A percentile compares a stretch with the other conserved stretches of the same genome.
phyloP scores from a whole-genome alignment of 2,113 vertebrate species.

The Halichoeres trimaculatus region DNA sequence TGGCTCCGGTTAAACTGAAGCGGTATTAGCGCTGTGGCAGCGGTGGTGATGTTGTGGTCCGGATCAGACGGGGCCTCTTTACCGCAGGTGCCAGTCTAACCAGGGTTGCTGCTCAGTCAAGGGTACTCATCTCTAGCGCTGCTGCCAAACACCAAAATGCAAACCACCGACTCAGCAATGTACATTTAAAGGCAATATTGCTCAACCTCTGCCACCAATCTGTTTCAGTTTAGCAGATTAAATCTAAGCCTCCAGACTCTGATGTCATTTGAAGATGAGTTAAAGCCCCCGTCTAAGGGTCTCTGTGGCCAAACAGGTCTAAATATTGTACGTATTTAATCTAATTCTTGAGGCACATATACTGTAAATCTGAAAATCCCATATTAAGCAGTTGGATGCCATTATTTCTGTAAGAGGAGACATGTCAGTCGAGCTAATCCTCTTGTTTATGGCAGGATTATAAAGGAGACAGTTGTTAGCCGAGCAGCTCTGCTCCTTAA shows the following conservation, averaged over 20 bases:
- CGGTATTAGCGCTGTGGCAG: constrained; percentile 42
- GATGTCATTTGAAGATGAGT: constrained; percentile 48
- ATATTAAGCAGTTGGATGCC: constrained; percentile 38
- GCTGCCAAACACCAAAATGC: constrained; percentile 43
- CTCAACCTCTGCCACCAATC: constrained; percentile 55
- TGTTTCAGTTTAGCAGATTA: constrained; percentile 68
- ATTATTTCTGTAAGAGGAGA: constrained; percentile 41
- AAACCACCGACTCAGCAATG: constrained; percentile 43
- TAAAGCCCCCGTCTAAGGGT: constrained; percentile 31
- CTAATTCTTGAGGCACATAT: constrained; percentile 45
- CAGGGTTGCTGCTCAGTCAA: constrained; percentile 50
- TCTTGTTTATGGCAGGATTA: constrained; percentile 49
- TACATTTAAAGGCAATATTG: constrained; percentile 50
- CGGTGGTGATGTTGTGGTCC: constrained; percentile 63
- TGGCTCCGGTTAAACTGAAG: constrained; percentile 52
- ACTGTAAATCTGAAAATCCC: constrained; percentile 50
- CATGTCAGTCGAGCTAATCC: constrained; percentile 29
- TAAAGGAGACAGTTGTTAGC: constrained; percentile 1
- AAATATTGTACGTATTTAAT: constrained; percentile 41
- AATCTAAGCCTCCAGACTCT: constrained; percentile 41
- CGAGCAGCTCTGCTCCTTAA: constrained; percentile 30
- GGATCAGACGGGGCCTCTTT: constrained; percentile 58
- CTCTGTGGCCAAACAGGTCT: constrained; percentile 20
- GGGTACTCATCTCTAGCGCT: constrained; percentile 28
- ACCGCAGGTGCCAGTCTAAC: constrained; percentile 74